Conservation (phyloP, 2,113 vertebrate genomes). For the Condylura cristata region DNA sequence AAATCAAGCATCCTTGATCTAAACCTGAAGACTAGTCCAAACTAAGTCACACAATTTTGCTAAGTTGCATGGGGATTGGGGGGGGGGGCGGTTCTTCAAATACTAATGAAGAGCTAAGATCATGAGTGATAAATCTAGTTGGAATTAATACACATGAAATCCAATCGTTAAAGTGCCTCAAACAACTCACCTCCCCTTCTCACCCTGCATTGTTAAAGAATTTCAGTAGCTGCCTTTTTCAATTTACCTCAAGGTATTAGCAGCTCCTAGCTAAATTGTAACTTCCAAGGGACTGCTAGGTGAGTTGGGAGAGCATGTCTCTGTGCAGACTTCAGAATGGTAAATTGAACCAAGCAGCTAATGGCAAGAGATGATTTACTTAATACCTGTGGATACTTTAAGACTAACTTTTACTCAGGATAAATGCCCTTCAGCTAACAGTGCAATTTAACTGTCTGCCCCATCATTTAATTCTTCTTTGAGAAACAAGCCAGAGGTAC, state of each 20-base stretch:
- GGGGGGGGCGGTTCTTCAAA: slow-evolving; percentile 51
- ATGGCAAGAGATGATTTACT: neutral
- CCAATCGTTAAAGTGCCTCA: neutral
- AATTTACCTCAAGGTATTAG: neutral
- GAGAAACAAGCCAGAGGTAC: neutral
- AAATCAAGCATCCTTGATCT: neutral
- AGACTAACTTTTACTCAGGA: neutral
- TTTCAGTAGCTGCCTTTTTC: neutral
- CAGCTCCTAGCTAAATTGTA: slow-evolving; percentile 1
- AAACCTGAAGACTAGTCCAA: slow-evolving; percentile 11
- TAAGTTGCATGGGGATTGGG: slow-evolving; percentile 24
- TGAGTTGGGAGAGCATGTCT: neutral
- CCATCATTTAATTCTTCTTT: slow-evolving; percentile 20
- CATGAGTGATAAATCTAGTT: slow-evolving; percentile 32
- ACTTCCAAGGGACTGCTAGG: neutral
- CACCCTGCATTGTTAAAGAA: slow-evolving; percentile 1
- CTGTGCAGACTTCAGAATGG: neutral
- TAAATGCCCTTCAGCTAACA: slow-evolving; percentile 10
- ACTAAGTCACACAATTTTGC: slow-evolving; percentile 41
- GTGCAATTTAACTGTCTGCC: neutral
- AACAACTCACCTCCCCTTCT: neutral
- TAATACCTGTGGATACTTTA: neutral
- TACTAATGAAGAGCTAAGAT: neutral
- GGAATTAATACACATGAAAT: slow-evolving; percentile 54
- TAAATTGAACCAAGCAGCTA: neutral